phyloP scores from a whole-genome alignment of 2,797 vertebrate genomes.

The Halcyon smyrnensis region DNA sequence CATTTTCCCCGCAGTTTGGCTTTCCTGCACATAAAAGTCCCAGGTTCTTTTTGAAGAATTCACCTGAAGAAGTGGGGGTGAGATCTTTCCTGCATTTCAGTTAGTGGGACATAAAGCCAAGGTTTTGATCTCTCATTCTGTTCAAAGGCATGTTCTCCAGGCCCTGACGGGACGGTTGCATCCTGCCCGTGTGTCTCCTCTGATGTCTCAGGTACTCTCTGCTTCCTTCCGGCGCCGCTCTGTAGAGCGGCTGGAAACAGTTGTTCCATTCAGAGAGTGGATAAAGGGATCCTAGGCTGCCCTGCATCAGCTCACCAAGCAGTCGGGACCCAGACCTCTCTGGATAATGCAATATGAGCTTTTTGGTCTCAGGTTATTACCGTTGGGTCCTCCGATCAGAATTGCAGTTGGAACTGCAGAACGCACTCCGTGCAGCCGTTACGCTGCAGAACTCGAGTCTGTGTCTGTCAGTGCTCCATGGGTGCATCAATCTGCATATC shows the following conservation, averaged over 20 bases:
- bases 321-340: background rate
- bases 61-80: background rate
- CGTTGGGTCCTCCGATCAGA: background rate
- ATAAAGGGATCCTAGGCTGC: background rate
- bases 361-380: slow-evolving; percentile 4
- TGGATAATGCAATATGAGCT: background rate
- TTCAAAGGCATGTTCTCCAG: background rate
- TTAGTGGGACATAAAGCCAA: background rate
- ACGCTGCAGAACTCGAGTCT: background rate
- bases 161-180: background rate
- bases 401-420: background rate
- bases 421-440: background rate
- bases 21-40: background rate
- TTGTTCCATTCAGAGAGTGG: background rate
- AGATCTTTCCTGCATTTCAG: background rate
- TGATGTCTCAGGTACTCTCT: background rate
- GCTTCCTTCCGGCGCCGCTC: background rate
- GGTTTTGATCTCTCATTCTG: background rate
- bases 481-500: background rate
- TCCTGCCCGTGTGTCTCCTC: background rate
- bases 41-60: background rate
- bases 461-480: background rate
- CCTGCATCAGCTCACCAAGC: background rate
- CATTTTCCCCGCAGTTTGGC: background rate
- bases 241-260: background rate